A percentile compares a stretch with the other conserved stretches of the same genome.
phyloP scores from a whole-genome alignment of 2,888 invertebrate genomes.

The Azorinus chamasolen region DNA sequence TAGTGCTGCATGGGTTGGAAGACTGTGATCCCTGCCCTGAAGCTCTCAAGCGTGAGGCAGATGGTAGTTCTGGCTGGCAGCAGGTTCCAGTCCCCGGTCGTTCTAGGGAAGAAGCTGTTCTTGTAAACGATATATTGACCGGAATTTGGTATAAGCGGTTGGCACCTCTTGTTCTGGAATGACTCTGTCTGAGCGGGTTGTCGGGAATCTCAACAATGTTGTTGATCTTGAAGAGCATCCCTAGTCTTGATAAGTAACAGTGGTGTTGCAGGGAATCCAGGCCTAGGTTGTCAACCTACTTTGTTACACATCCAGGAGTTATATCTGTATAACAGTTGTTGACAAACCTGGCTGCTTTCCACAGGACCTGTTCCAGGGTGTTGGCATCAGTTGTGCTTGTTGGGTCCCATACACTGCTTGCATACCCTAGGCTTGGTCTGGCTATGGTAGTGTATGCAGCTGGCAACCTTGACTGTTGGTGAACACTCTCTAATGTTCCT shows the following conservation, averaged over 20 bases:
- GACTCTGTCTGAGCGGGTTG: neutral
- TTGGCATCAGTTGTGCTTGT: neutral
- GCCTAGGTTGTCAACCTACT: slow-evolving; percentile 1
- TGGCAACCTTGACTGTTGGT: too few species aligned
- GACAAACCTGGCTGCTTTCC: slow-evolving; percentile 6
- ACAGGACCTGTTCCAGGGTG: slow-evolving; percentile 11
- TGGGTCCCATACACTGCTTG: too few species aligned
- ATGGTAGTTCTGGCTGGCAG: slow-evolving; percentile 8
- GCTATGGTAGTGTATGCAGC: too few species aligned
- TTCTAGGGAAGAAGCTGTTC: slow-evolving; percentile 15
- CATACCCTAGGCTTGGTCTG: too few species aligned
- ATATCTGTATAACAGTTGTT: slow-evolving; percentile 17
- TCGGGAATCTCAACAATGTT: neutral
- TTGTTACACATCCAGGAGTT: slow-evolving; percentile 23
- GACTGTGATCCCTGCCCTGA: neutral
- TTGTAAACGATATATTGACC: slow-evolving; percentile 15
- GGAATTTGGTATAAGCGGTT: neutral
- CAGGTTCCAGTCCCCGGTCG: slow-evolving; percentile 19
- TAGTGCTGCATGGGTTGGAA: neutral
- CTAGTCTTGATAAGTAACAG: slow-evolving; percentile 2
- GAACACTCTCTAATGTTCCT: too few species aligned
- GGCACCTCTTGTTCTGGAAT: slow-evolving; percentile 7
- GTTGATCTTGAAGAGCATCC: slow-evolving; percentile 26
- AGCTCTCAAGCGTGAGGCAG: neutral
- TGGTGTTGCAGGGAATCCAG: slow-evolving; percentile 17